Base-by-base conservation (phyloP, 2,797 vertebrate genomes). In the Macropodus opercularis region DNA sequence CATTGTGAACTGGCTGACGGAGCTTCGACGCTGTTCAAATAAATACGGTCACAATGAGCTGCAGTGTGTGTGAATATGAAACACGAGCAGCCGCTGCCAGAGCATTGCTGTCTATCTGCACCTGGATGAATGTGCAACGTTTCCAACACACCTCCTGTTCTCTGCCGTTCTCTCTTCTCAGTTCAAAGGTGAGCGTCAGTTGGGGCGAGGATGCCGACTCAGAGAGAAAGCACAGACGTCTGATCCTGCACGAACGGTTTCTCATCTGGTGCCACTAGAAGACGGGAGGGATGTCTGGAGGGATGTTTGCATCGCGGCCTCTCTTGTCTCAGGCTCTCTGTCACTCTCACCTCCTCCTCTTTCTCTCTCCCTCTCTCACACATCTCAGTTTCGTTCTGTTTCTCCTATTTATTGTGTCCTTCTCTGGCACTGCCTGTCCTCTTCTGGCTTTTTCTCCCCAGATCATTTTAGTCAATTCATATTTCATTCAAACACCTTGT, bases 331-430 rank as follows among this genome's bases (percentile, higher is more conserved):
- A 29, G 23, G 23, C 57, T 65, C 58, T 63, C 46, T 50, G 22
- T 64, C 72, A 49, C 61, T 75, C 73, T 62, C 64, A 66, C 70
- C 64, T 80, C 73, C 77, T 67, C 65, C 48, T 63, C 22, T 32
- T 19, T 40, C 41, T 54, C 34, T 48, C 52, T 26, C 46, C 19
- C 48, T 39, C 75, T 64, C 73, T 63, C 79, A 80, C 84, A 84
- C 71, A 56, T 86, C 84, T 87, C 80, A 61, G 69, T 84, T 86
- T 86, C 79, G 56, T 72, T 82, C 79, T 78, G 76, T 80, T 84
- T 79, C 80, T 74, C 46, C 76, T 69, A 69, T 84, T 78, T 69
- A 49, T 63, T 12, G 18, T 19, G 42, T 81, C 75, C 43, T 55
- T 46, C 51, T 42, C 43, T 49, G 48, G 58, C 50, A 38, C 62